Evolutionary conservation across 2,797 vertebrate genomes (phyloP).

Genomic region (Nannoperca australis): DNA sequence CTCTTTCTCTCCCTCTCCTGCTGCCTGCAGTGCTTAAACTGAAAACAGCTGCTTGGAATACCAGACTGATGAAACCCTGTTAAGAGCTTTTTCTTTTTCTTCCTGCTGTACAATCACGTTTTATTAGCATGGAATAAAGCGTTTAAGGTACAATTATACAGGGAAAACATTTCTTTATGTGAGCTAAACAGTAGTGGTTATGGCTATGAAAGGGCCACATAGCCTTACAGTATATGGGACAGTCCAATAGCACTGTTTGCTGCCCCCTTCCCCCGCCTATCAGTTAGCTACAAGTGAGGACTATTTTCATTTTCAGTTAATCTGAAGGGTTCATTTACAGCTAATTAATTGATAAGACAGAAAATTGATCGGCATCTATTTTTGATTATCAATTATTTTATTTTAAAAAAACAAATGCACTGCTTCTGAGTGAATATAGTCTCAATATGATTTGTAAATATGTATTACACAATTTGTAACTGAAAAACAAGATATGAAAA

Average conservation of each 20-base stretch:
- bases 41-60: constrained; percentile 91
- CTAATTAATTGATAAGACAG: not conserved
- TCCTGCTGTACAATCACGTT: constrained; percentile 85
- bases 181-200: constrained; percentile 76
- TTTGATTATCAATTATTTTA: not conserved
- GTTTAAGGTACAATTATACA: constrained; percentile 84
- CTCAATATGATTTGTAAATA: too few relatives aligned
- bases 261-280: constrained; percentile 3
- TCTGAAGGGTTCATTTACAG: not conserved
- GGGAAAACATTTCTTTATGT: constrained; percentile 82
- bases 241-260: constrained; percentile 23
- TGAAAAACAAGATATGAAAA: too few relatives aligned
- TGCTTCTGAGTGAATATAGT: too few relatives aligned
- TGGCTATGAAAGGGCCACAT: constrained; percentile 53
- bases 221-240: constrained; percentile 31
- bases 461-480: too few relatives aligned
- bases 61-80: constrained; percentile 90
- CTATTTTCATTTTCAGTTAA: constrained; percentile 10
- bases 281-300: constrained; percentile 22
- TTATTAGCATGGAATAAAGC: constrained; percentile 85
- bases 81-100: constrained; percentile 74
- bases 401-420: too few relatives aligned
- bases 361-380: not conserved
- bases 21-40: constrained; percentile 86
- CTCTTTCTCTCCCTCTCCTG: constrained; percentile 63